Base-by-base conservation (phyloP, 2,113 vertebrate genomes). In the Saccopteryx leptura region DNA sequence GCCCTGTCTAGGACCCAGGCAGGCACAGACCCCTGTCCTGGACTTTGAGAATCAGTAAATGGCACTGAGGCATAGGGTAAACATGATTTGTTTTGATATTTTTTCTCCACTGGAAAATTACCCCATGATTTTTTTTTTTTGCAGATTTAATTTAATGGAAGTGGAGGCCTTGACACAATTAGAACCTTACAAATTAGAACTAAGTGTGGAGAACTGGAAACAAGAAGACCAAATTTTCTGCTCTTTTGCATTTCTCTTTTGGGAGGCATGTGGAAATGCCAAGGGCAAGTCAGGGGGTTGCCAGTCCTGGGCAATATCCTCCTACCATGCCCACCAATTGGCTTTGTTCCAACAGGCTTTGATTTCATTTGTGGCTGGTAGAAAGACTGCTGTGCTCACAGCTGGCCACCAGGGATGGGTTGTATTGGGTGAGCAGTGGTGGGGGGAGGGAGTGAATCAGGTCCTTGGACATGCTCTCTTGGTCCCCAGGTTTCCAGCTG, bases 121-220 rank as follows among this genome's bases (percentile, higher is more conserved):
- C 0, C 19, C 91, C 10, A 69, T 52, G 72, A 96, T 93, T n/a
- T 96, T 93, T 95, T 96, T 93, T 95, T 93, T 78, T 46, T 93
- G 56, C 72, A 96, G 87, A 80, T 97, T 82, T 96, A 95, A 91
- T 93, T 96, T 81, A 82, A 80, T 24, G 85, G 63, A 96, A 94
- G 68, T 61, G 78, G 68, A 91, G 69, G 84, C 78, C 93, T 98
- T 93, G 72, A 97, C 96, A 78, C 31, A 97, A 97, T 58, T 74
- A 74, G 39, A 52, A 54, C 11, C 50, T 95, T 91, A 26, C 65
- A 84, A 96, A 96, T 52, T 71, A 65, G 19, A 92, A 71, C 56
- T 58, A 39, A 78, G 7, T 72, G 17, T 9, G 12, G 76, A 23
- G 88, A 75, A 93, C 52, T 56, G 61, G 33, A 50, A 93, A 63